Conservation (phyloP, 2,888 invertebrate species). For the Labia minor region DNA sequence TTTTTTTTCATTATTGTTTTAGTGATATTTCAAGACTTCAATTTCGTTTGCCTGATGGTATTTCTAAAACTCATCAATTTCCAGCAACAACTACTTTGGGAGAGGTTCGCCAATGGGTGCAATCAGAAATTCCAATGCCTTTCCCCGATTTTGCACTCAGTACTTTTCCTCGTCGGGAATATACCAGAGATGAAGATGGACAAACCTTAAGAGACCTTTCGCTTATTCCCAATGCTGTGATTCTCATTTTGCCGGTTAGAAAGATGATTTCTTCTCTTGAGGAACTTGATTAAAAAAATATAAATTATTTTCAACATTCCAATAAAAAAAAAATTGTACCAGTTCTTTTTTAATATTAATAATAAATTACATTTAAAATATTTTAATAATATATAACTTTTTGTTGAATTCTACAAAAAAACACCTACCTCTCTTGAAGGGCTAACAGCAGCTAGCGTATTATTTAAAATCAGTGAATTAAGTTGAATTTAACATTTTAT, state of each 20-base stretch:
- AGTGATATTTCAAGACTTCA: slow-evolving; percentile 60
- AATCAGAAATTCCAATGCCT: slow-evolving; percentile 30
- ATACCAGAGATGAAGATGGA: slow-evolving; percentile 43
- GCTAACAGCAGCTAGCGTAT: too few relatives aligned
- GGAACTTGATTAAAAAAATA: not conserved
- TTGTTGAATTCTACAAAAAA: too few relatives aligned
- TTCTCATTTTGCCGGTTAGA: slow-evolving; percentile 56
- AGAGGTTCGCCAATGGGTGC: slow-evolving; percentile 44
- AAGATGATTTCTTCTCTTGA: slow-evolving; percentile 13
- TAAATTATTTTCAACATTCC: not conserved
- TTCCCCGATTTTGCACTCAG: slow-evolving; percentile 54
- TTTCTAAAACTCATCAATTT: slow-evolving; percentile 61
- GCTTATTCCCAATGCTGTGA: slow-evolving; percentile 62
- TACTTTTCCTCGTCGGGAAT: slow-evolving; percentile 63
- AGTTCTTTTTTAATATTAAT: too few relatives aligned
- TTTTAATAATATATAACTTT: too few relatives aligned
- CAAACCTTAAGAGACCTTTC: slow-evolving; percentile 52
- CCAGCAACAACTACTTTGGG: slow-evolving; percentile 52
- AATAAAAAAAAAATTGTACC: not conserved
- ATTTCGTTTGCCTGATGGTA: slow-evolving; percentile 76
- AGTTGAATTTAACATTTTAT: not conserved
- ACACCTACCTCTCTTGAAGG: too few relatives aligned
- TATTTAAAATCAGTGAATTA: not conserved
- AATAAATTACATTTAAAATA: too few relatives aligned
- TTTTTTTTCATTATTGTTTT: slow-evolving; percentile 22